Evolutionary conservation across 2,113 vertebrate genomes (phyloP).

Genomic region (Australoheros scitulus): DNA sequence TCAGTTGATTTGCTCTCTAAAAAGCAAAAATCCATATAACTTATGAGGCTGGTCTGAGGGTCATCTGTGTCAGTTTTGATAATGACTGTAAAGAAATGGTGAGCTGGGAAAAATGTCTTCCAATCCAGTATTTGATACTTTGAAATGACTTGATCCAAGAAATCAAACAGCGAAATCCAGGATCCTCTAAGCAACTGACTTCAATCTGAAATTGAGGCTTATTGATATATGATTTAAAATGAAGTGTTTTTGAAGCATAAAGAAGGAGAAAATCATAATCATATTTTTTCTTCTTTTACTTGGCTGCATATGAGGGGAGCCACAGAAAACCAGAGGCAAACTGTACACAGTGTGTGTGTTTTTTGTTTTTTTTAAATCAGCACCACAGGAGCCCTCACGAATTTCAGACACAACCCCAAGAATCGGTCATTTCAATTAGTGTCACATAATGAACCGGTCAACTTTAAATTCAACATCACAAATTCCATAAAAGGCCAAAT

Average conservation of each 20-base stretch:
- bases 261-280: background rate
- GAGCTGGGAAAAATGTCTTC: background rate
- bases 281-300: background rate
- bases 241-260: background rate
- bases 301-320: background rate
- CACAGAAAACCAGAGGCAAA: fast-evolving
- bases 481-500: constrained; percentile 37
- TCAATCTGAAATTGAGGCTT: background rate
- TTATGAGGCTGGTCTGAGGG: background rate
- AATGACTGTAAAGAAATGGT: background rate
- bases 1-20: background rate
- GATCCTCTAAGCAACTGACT: fast-evolving
- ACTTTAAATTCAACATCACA: background rate
- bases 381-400: background rate
- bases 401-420: background rate
- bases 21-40: background rate
- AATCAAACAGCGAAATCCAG: fast-evolving
- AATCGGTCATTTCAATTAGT: background rate
- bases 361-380: background rate
- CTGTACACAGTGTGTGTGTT: no score
- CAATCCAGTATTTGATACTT: background rate
- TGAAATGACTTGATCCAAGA: fast-evolving
- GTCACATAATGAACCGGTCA: background rate
- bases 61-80: background rate
- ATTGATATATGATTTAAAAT: background rate